A percentile compares a stretch with the other conserved stretches of the same genome.
These are phyloP conservation scores for Synergus gifuensis DNA, from an alignment of 2,888 invertebrate species.

Conservation along the genomic window DNA sequence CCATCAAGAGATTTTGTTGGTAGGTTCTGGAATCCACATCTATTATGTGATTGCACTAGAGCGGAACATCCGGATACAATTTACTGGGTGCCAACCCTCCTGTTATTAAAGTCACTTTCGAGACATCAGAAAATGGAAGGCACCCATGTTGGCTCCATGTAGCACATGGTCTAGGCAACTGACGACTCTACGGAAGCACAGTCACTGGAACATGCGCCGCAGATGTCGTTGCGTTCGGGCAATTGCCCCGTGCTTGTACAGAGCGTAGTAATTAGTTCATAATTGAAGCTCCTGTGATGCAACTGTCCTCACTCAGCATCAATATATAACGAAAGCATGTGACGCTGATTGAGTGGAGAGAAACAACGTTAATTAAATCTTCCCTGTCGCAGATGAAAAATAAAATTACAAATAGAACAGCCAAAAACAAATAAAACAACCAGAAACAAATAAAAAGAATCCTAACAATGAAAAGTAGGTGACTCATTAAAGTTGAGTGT, in stretches of 20 bases:
- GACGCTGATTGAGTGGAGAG: conserved; percentile 19
- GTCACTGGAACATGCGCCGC: conserved; percentile 61
- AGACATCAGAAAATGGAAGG: conserved; percentile 53
- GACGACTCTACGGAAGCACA: conserved; percentile 58
- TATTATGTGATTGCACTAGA: conserved; percentile 47
- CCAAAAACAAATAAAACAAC: background rate
- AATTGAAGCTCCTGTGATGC: conserved; percentile 63
- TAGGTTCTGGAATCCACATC: background rate
- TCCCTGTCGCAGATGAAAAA: background rate
- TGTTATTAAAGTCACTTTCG: conserved; percentile 56
- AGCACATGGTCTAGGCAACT: conserved; percentile 66
- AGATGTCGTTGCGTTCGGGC: conserved; percentile 68
- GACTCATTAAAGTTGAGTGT: background rate
- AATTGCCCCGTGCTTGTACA: conserved; percentile 65
- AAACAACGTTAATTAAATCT: background rate
- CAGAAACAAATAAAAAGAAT: background rate
- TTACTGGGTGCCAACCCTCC: conserved; percentile 49
- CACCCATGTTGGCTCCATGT: conserved; percentile 59
- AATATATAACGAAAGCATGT: background rate
- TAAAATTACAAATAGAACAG: too few species aligned
- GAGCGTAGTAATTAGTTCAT: conserved; percentile 71
- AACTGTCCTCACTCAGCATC: background rate
- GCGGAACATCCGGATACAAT: conserved; percentile 50
- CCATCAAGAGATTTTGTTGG: background rate
- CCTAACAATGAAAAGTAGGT: background rate